phyloP scores from a whole-genome alignment of 2,888 invertebrate species.

The Lumbricus terrestris region DNA sequence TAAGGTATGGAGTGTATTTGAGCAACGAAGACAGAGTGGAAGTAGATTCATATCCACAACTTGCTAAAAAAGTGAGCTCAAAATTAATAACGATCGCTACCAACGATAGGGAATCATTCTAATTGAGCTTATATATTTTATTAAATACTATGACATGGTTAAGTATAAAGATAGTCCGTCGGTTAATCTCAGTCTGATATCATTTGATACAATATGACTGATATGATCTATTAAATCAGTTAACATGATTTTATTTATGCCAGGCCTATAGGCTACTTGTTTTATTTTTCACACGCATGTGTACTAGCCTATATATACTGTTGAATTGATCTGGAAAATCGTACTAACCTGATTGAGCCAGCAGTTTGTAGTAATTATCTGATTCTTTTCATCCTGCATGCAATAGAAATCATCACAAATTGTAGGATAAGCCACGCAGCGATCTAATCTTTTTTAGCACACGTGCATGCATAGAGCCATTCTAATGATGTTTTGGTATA shows the following conservation, averaged over 20 bases:
- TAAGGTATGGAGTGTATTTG: too few species aligned
- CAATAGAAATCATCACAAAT: neutral
- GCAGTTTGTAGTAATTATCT: slow-evolving; percentile 10
- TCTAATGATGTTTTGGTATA: too few species aligned
- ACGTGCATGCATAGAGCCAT: too few species aligned
- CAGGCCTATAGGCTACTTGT: too few species aligned
- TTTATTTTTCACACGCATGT: too few species aligned
- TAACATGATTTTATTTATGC: too few species aligned
- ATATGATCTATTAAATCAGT: neutral
- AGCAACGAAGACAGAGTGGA: too few species aligned
- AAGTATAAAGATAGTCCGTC: neutral
- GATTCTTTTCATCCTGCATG: slow-evolving; percentile 7
- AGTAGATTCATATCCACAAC: too few species aligned
- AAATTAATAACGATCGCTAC: neutral
- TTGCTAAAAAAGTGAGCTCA: neutral
- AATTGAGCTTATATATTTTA: neutral
- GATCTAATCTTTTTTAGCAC: neutral
- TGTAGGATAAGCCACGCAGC: neutral
- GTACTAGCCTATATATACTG: too few species aligned
- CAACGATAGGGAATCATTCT: neutral
- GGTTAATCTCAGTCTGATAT: neutral
- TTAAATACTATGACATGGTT: neutral
- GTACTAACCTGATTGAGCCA: neutral
- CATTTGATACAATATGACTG: neutral
- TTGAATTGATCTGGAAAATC: neutral